Percentiles rank a stretch among this genome's conserved stretches.
Conservation (phyloP, 92 coral and sea anemone species). For the Desmophyllum pertusum region DNA sequence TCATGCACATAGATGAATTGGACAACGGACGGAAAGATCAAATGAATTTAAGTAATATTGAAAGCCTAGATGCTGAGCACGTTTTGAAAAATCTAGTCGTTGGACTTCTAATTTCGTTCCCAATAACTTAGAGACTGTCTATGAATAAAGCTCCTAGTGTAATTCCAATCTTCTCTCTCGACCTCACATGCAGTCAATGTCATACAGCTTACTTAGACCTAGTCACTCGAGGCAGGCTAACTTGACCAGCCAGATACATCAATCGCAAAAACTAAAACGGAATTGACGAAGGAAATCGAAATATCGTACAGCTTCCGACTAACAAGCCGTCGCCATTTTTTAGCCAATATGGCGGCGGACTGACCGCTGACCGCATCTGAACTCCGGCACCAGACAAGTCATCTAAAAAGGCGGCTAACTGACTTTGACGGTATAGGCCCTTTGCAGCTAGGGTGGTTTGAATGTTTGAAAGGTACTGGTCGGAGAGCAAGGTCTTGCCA, state of each 20-base stretch:
- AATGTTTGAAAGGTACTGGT: too few species aligned
- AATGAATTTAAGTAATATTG: neutral
- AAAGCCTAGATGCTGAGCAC: neutral
- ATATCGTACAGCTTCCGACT: neutral
- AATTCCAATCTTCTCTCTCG: neutral
- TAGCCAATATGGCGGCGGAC: neutral
- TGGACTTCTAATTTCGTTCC: neutral
- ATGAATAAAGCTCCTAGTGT: neutral
- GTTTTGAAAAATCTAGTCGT: neutral
- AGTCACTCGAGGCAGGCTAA: neutral
- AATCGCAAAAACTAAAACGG: neutral
- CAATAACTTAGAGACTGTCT: neutral
- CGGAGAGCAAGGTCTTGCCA: too few species aligned
- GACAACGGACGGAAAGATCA: neutral
- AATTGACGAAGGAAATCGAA: neutral
- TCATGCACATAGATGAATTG: neutral
- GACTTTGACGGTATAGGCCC: neutral
- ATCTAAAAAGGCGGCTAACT: neutral
- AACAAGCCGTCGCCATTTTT: neutral
- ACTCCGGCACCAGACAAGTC: neutral
- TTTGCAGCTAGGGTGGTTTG: neutral
- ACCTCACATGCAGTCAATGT: neutral
- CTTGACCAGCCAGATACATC: neutral
- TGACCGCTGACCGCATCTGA: neutral
- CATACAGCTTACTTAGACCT: neutral